These are phyloP conservation scores for Diabrotica balteata DNA, from an alignment of 2,888 invertebrate species.

Conservation along the genomic window DNA sequence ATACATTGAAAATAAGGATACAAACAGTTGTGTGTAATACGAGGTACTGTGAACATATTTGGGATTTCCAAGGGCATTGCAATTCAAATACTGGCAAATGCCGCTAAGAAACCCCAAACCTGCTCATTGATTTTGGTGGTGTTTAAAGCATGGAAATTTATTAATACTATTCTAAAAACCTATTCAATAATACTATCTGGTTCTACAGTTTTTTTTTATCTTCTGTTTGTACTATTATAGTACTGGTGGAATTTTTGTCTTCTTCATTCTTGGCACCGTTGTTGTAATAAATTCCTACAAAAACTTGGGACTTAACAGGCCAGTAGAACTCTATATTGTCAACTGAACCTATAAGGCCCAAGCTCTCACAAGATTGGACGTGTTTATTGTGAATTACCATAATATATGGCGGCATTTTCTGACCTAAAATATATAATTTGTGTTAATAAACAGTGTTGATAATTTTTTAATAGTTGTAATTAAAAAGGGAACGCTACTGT, in stretches of 20 bases:
- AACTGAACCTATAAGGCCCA: constrained; percentile 80
- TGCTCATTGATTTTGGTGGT: constrained; percentile 60
- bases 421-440: no score
- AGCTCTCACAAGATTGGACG: constrained; percentile 50
- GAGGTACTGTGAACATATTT: constrained; percentile 64
- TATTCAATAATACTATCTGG: no score
- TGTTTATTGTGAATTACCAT: no score
- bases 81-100: constrained; percentile 71
- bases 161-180: no score
- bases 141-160: no score
- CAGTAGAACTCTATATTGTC: constrained; percentile 73
- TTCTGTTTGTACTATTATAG: no score
- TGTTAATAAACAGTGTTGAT: no score
- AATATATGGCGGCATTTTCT: no score
- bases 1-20: no score
- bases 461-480: no score
- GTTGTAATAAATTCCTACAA: constrained; percentile 53
- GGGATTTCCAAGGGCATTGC: constrained; percentile 89
- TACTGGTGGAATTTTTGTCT: not conserved
- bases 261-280: constrained; percentile 10
- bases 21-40: not conserved
- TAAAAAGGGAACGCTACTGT: no score
- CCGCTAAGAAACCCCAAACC: constrained; percentile 83
- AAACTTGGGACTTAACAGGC: constrained; percentile 88
- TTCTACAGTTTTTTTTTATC: no score